These are phyloP conservation scores for Charadrius vociferus DNA, from an alignment of 2,113 vertebrate species.

Conservation along the genomic window DNA sequence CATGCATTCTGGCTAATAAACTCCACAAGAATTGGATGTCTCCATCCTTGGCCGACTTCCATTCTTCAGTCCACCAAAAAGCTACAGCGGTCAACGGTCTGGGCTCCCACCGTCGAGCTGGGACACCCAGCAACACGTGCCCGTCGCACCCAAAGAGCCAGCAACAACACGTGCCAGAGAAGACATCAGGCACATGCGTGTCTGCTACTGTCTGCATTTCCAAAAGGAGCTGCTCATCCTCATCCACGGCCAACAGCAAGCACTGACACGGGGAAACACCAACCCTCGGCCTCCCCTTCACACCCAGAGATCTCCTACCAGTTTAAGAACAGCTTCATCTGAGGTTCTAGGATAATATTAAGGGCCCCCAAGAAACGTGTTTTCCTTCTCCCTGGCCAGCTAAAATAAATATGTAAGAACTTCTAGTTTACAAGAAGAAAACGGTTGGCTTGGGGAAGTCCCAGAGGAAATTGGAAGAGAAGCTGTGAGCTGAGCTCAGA, in stretches of 20 bases:
- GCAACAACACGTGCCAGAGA: not conserved
- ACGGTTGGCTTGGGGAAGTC: not conserved
- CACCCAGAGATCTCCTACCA: not conserved
- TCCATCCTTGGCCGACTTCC: not conserved
- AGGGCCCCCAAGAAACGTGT: not conserved
- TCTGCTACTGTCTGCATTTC: not conserved
- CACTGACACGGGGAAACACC: rapidly evolving
- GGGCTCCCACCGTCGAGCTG: rapidly evolving
- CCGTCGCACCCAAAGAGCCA: not conserved
- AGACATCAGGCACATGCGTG: rapidly evolving
- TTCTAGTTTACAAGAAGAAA: not conserved
- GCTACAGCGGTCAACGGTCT: rapidly evolving
- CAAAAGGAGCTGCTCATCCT: not conserved
- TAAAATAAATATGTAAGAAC: not conserved
- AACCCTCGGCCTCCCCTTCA: not conserved
- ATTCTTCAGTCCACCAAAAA: not conserved
- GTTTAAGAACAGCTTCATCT: not conserved
- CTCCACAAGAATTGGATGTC: not conserved
- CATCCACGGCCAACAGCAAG: not conserved
- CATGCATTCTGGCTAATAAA: not conserved
- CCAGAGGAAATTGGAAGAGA: not conserved
- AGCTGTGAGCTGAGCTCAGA: not conserved
- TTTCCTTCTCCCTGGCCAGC: not conserved
- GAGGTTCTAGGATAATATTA: not conserved
- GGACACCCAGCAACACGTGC: not conserved